Conservation (phyloP, 2,797 vertebrate genomes). For the Muscicapa striata region DNA sequence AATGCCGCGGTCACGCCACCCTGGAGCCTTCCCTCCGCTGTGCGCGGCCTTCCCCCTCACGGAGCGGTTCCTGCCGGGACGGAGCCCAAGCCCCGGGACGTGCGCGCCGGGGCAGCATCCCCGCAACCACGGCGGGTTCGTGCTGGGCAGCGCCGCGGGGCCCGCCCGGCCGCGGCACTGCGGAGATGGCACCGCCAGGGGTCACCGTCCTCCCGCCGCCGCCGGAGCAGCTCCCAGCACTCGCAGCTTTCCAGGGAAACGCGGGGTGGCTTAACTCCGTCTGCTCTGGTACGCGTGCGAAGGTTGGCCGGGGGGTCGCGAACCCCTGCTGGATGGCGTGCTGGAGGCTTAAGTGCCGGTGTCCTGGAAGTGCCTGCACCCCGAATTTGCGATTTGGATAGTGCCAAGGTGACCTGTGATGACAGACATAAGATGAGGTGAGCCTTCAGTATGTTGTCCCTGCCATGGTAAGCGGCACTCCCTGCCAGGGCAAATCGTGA, state of each 20-base stretch:
- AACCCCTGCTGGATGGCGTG: neutral
- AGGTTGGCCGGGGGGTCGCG: accelerated
- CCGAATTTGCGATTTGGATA: neutral
- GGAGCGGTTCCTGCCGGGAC: accelerated
- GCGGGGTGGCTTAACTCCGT: accelerated
- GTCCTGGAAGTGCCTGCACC: neutral
- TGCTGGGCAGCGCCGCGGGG: neutral
- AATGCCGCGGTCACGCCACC: no score
- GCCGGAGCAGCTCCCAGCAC: accelerated
- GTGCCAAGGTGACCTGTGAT: accelerated
- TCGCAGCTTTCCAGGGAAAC: accelerated
- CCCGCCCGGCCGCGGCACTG: neutral
- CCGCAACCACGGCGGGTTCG: accelerated
- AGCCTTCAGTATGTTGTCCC: accelerated
- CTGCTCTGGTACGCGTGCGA: accelerated
- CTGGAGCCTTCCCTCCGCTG: neutral
- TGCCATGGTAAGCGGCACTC: accelerated
- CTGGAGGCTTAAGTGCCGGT: neutral
- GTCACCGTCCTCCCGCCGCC: neutral
- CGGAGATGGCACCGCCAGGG: neutral
- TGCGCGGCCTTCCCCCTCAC: accelerated
- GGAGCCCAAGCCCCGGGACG: accelerated
- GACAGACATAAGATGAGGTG: neutral
- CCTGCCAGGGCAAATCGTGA: neutral
- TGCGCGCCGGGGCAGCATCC: accelerated